Evolutionary conservation across 23 tunicate species (phyloP), one percentile per base, ranked within the genome.

Genomic region (Trididemnum miniatum): DNA sequence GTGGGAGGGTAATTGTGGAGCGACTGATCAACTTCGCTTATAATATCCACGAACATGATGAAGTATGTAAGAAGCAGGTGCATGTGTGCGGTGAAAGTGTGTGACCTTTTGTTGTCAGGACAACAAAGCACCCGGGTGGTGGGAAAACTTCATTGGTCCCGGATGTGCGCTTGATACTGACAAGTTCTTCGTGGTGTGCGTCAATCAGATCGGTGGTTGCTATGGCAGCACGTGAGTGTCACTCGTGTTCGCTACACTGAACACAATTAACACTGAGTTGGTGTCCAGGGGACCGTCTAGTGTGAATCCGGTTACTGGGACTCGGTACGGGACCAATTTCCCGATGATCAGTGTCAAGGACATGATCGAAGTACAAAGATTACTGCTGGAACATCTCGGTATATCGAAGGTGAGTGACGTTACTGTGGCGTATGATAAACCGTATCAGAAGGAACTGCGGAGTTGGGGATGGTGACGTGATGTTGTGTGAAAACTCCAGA

Each of bases 221-320:
- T 93, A 93, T 65, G 98, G 98, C 66, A 78, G 86, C 59, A 93
- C 98, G 98, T 93, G 51, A 88, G 97, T n/a, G n/a, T n/a, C n/a
- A n/a, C n/a, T n/a, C n/a, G n/a, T n/a, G n/a, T n/a, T n/a, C n/a
- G n/a, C n/a, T n/a, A n/a, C n/a, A n/a, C n/a, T n/a, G n/a, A n/a
- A n/a, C n/a, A n/a, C n/a, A 44, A 15, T 44, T 44, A 7, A 7
- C 67, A 62, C 67, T 4, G 27, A 5, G 4, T 62, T 62, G 67
- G 5, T 65, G 2, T 23, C 4, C 84, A 93, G 98, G 44, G 98
- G 98, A 4, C 98, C 98, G 9, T 93, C 98, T 0, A 75, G 85
- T 3, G 75, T 74, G 31, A 93, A 93, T 67, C 98, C 98, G 4
- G 34, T 75, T 1, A 88, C 89, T 22, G 93, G 84, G 30, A 75